Evolutionary conservation across 2,888 invertebrate genomes (phyloP).

Genomic region (Tryphoninae sp.): DNA sequence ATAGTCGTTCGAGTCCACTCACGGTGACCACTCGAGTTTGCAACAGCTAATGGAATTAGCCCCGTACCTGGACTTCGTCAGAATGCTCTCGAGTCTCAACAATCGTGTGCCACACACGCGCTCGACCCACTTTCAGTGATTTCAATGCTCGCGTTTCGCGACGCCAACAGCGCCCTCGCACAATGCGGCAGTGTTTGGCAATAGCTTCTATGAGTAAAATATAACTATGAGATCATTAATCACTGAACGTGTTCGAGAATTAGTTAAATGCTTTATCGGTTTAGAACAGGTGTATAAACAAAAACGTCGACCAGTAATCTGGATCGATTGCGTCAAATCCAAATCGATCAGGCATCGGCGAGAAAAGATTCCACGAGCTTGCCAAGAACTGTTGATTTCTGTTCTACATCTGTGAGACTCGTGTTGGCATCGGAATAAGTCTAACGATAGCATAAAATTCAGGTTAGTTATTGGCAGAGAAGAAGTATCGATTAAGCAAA

Average conservation of each 20-base stretch:
- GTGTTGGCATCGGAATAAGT: background rate
- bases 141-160: slow-evolving; percentile 36
- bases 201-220: background rate
- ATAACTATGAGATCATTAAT: background rate
- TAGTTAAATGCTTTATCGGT: background rate
- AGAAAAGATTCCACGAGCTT: background rate
- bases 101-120: slow-evolving; percentile 7
- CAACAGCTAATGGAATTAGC: slow-evolving; percentile 2
- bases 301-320: background rate
- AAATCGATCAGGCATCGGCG: background rate
- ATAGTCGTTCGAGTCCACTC: slow-evolving; percentile 2
- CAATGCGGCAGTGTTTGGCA: background rate
- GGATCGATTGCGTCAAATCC: background rate
- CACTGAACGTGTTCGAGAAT: background rate
- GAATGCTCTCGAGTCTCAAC: background rate
- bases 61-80: slow-evolving; percentile 27
- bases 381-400: background rate
- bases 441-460: background rate
- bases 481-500: background rate
- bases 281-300: background rate
- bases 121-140: slow-evolving; percentile 40
- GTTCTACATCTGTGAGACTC: background rate
- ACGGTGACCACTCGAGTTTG: background rate
- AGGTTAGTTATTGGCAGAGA: background rate
- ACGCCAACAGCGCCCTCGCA: background rate